Evolutionary conservation across 2,888 invertebrate genomes (phyloP).

Genomic region (Oithona nana): DNA sequence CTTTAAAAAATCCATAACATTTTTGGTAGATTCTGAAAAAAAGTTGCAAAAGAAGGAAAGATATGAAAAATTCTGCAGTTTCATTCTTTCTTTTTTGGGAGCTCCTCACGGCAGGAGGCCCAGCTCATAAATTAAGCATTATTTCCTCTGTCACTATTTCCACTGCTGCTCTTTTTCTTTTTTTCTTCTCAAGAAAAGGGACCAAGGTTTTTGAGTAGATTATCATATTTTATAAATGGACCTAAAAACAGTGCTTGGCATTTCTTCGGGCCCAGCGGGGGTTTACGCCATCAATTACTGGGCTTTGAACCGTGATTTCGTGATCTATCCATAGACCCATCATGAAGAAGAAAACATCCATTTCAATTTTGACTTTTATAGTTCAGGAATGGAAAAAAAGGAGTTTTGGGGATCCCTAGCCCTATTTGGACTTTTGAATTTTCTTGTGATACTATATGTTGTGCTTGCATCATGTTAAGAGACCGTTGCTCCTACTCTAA

Average conservation of each 20-base stretch:
- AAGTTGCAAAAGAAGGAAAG: neutral
- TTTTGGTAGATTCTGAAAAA: too few species aligned
- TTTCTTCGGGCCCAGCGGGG: neutral
- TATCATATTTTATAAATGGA: conserved; percentile 10
- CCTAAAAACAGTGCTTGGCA: conserved; percentile 4
- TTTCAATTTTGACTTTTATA: neutral
- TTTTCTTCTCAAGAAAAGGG: too few species aligned
- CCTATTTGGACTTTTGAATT: too few species aligned
- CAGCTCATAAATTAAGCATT: neutral
- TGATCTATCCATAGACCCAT: neutral
- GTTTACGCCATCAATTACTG: conserved; percentile 4
- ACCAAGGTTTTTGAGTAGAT: too few species aligned
- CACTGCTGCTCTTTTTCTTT: too few species aligned
- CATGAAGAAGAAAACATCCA: neutral
- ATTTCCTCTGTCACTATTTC: neutral
- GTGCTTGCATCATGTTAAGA: neutral
- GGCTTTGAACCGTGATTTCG: neutral
- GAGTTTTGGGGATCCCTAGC: too few species aligned
- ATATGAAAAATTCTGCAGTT: neutral
- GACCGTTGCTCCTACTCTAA: too few species aligned
- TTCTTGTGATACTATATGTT: neutral
- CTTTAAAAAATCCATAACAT: too few species aligned
- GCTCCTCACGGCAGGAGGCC: neutral
- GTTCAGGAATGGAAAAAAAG: neutral
- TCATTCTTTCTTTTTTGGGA: neutral